A percentile compares a stretch with the other conserved stretches of the same genome.
These are phyloP conservation scores for Onychostruthus taczanowskii DNA, from an alignment of 2,113 vertebrate genomes.

Conservation along the genomic window DNA sequence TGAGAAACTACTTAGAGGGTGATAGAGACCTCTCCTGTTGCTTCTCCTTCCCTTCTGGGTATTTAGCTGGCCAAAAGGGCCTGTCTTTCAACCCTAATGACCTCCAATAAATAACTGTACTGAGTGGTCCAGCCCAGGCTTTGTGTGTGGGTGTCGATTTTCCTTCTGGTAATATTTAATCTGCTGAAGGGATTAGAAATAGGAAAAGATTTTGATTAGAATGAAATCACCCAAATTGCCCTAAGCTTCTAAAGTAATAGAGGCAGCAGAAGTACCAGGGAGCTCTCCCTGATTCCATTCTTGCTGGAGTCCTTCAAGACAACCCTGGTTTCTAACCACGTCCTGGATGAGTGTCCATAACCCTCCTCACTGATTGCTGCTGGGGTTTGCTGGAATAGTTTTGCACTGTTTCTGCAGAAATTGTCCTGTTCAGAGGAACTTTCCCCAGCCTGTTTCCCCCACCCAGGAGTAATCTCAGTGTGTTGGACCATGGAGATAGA, in stretches of 20 bases:
- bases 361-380: background rate
- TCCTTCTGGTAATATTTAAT: background rate
- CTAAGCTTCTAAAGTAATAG: background rate
- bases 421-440: background rate
- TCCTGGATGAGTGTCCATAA: background rate
- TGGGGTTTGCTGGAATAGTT: background rate
- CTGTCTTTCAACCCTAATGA: background rate
- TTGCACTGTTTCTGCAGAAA: background rate
- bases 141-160: background rate
- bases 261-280: background rate
- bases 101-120: background rate
- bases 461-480: background rate
- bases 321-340: background rate
- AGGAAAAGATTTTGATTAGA: background rate
- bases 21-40: background rate
- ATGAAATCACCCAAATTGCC: background rate
- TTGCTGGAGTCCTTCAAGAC: background rate
- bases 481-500: background rate
- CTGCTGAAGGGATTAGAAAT: conserved; percentile 22
- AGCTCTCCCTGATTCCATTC: background rate
- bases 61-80: background rate
- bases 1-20: background rate
- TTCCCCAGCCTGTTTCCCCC: background rate
- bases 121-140: background rate
- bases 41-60: background rate